Evolutionary conservation across 1,140 invertebrate species (phyloP).

Genomic region (Leguminivora glycinivorella): DNA sequence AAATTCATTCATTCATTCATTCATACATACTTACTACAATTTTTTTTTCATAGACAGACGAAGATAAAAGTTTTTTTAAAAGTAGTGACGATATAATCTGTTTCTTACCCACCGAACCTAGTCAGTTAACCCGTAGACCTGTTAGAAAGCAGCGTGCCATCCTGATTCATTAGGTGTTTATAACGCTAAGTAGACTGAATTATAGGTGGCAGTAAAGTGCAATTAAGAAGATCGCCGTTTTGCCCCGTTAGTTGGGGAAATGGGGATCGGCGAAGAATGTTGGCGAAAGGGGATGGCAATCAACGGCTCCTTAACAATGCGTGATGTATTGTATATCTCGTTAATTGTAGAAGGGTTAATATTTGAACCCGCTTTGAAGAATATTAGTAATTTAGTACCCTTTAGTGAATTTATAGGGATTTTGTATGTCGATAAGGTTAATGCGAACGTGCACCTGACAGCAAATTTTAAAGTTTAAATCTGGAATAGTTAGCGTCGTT

Average conservation of each 20-base stretch:
- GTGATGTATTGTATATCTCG: not conserved
- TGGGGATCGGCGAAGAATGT: not conserved
- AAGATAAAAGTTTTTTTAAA: no score
- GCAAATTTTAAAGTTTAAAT: no score
- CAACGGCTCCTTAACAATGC: not conserved
- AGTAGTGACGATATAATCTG: no score
- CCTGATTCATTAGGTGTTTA: conserved; percentile 21
- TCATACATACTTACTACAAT: no score
- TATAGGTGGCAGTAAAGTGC: conserved; percentile 24
- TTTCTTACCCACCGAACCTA: no score
- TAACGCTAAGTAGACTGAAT: conserved; percentile 14
- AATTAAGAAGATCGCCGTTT: conserved; percentile 46
- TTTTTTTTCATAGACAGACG: no score
- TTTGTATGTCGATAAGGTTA: no score
- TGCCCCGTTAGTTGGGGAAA: conserved; percentile 34
- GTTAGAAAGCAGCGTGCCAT: not conserved
- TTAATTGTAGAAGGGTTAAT: conserved; percentile 1
- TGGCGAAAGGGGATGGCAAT: conserved; percentile 1
- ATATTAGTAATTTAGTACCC: not conserved
- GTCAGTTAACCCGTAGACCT: not conserved
- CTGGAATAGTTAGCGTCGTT: no score
- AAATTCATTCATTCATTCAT: no score
- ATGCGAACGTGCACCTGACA: no score
- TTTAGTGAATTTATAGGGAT: not conserved
- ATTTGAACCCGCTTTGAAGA: not conserved